Conservation (phyloP, 2,888 invertebrate species). For the Drosophila basisetae region DNA sequence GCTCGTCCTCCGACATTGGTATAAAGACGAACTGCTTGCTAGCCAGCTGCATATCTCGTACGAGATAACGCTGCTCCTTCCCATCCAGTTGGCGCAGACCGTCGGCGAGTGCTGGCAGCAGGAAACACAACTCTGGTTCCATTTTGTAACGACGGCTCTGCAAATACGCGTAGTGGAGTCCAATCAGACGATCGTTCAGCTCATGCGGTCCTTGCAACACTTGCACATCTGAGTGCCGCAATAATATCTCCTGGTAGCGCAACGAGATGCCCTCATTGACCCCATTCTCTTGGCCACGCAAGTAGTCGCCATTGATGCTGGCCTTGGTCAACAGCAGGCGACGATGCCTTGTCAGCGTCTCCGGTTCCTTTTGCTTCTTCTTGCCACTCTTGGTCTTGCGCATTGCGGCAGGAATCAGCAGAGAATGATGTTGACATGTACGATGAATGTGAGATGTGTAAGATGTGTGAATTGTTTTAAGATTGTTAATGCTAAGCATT, state of each 20-base stretch:
- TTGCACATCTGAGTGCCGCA: constrained; percentile 49
- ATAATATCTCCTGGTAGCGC: constrained; percentile 39
- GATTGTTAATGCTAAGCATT: not conserved
- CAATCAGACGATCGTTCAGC: constrained; percentile 52
- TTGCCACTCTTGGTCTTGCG: not conserved
- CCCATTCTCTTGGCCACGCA: not conserved
- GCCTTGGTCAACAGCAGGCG: not conserved
- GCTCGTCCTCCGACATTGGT: constrained; percentile 28
- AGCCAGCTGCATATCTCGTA: constrained; percentile 17
- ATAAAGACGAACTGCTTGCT: constrained; percentile 46
- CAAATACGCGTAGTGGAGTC: constrained; percentile 53
- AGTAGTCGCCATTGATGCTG: not conserved
- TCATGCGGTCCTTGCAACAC: constrained; percentile 36
- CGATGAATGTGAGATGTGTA: not conserved
- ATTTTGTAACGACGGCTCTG: constrained; percentile 42
- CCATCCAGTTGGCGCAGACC: constrained; percentile 15
- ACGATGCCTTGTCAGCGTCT: not conserved
- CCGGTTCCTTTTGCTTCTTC: not conserved
- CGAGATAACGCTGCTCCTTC: constrained; percentile 14
- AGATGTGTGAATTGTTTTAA: not conserved
- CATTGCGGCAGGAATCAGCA: not conserved
- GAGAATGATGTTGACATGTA: not conserved
- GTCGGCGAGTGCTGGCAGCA: constrained; percentile 31
- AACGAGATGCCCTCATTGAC: constrained; percentile 19
- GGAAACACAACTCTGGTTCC: constrained; percentile 36